phyloP scores from a whole-genome alignment of 2,113 vertebrate species.

The Pseudopipra pipra region DNA sequence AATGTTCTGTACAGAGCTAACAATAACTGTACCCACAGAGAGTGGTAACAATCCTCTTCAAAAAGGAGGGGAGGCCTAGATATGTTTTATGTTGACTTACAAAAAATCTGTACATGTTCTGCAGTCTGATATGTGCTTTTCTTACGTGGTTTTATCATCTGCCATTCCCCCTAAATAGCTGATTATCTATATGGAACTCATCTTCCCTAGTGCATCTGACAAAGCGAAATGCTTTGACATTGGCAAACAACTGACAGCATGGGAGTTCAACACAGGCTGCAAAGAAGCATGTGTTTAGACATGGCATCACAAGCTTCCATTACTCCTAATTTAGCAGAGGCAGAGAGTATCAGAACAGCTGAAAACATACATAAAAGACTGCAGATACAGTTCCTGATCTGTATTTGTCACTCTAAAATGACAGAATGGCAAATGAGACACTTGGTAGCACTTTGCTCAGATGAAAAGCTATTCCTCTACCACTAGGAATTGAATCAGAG shows the following conservation, averaged over 20 bases:
- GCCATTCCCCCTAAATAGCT: background rate
- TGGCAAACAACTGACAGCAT: background rate
- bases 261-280: background rate
- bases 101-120: background rate
- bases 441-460: background rate
- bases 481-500: background rate
- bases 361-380: background rate
- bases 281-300: background rate
- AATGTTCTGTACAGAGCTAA: background rate
- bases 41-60: background rate
- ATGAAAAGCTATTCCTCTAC: background rate
- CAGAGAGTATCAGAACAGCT: background rate
- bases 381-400: background rate
- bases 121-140: background rate
- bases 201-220: background rate
- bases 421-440: background rate
- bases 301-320: background rate
- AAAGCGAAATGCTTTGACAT: background rate
- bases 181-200: background rate
- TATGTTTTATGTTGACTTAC: background rate
- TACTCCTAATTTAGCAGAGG: background rate
- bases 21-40: background rate
- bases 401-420: background rate
- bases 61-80: background rate
- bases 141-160: background rate